These are phyloP conservation scores for Elephantulus edwardii DNA, from an alignment of 2,113 vertebrate species.

Conservation along the genomic window DNA sequence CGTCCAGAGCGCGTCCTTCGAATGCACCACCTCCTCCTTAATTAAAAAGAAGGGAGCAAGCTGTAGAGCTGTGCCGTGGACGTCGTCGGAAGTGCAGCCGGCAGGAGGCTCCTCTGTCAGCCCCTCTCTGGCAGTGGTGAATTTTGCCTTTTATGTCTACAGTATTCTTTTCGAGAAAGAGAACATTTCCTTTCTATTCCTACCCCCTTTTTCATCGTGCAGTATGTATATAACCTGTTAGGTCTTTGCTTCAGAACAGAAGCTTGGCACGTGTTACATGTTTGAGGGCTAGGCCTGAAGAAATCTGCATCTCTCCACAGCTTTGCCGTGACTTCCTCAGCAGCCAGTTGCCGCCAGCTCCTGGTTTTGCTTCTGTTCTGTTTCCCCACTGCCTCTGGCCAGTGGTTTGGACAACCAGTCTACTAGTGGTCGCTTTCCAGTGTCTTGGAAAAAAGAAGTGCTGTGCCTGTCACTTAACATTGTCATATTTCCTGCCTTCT, in stretches of 20 bases:
- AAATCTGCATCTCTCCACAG: background rate
- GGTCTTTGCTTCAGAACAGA: background rate
- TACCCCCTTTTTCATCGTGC: background rate
- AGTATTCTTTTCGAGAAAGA: slow-evolving; percentile 8
- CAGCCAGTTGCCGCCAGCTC: background rate
- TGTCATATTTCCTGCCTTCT: background rate
- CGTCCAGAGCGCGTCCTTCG: slow-evolving; percentile 51
- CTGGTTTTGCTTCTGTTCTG: background rate
- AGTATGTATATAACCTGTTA: background rate
- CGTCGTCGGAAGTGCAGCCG: slow-evolving; percentile 21
- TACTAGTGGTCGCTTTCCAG: background rate
- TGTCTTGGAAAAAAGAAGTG: slow-evolving; percentile 13
- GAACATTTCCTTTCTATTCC: background rate
- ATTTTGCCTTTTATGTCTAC: slow-evolving; percentile 23
- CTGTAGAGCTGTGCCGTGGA: background rate
- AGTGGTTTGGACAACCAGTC: background rate
- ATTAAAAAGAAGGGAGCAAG: slow-evolving; percentile 57
- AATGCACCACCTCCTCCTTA: slow-evolving; percentile 60
- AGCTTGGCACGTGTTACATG: background rate
- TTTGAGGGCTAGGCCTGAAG: background rate
- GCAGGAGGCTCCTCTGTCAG: slow-evolving; percentile 42
- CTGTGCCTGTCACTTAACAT: no score
- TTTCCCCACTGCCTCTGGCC: background rate
- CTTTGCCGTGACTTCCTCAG: slow-evolving; percentile 27
- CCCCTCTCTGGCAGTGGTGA: slow-evolving; percentile 4